Base-by-base conservation (phyloP, 2,888 invertebrate genomes). In the Clusia tigrina region DNA sequence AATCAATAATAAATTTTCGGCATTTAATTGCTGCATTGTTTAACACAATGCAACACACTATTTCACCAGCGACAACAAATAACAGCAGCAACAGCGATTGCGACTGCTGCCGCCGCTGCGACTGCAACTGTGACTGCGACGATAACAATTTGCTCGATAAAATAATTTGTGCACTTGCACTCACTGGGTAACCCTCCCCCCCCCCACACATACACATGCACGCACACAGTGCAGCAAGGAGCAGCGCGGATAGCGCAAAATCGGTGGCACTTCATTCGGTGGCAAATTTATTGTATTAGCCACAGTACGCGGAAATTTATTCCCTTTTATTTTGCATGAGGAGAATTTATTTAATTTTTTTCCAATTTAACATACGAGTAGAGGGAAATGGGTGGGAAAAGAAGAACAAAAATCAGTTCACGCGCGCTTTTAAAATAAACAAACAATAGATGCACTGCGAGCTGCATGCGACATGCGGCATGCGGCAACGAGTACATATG, bases 211-310 rank as follows among this genome's bases (percentile, higher is more conserved):
- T 32, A 32, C 12, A 32, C 12, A 12, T 32, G 32, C 6, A 32
- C 12, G 32, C 32, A 32, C 12, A 32, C 6, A 32, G 12, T 32
- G 32, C 32, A 32, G 12, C n/a, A 32, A 32, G 32, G 6, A 42
- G n/a, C 42, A 15, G 42, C n/a, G 48, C 48, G 18, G 48, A 3
- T 2, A 42, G n/a, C 6, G 3, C 18, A 48, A 48, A 22, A 48
- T 20, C 48, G 5, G 48, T 20, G 48, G 20, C 48, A n/a, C 42
- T 42, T 42, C 48, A 48, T 20, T 2, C 48, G 48, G 20, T 22
- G 5, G 20, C 48, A 48, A 48, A 48, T 48, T 48, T 48, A 48
- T 48, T 48, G 48, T 20, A 48, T 48, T 48, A 48, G 48, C 48
- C 18, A 9, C 48, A 48, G 20, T 48, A 48, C 6, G 48, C 48